Conservation (phyloP, 1,140 invertebrate species). For the Diorhabda elongata region DNA sequence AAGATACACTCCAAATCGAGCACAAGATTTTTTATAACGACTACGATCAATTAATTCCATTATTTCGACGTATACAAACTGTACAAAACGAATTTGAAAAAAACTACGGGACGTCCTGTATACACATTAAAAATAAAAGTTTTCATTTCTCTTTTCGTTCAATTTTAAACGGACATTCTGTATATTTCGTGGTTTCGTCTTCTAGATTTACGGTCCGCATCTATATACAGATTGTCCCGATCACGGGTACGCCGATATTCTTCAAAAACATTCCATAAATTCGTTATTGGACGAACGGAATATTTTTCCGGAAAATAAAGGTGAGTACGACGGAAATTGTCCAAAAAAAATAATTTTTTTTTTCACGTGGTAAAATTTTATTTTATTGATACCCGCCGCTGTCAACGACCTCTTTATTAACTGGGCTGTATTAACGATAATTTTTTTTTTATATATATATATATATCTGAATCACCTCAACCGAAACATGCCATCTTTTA, state of each 20-base stretch:
- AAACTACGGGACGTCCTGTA: too few species aligned
- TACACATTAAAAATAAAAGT: too few species aligned
- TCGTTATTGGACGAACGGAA: constrained; percentile 48
- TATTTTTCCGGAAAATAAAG: constrained; percentile 22
- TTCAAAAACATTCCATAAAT: constrained; percentile 53
- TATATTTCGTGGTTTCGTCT: not conserved
- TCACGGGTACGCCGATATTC: constrained; percentile 37
- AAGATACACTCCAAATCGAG: too few species aligned
- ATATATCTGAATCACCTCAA: not conserved
- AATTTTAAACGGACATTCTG: not conserved
- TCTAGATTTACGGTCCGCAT: not conserved
- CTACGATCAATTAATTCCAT: too few species aligned
- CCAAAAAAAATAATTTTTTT: not conserved
- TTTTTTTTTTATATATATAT: not conserved
- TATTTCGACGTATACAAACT: too few species aligned
- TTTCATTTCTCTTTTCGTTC: too few species aligned
- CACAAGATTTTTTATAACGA: too few species aligned
- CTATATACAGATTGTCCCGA: not conserved
- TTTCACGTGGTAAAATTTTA: not conserved
- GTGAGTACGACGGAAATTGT: constrained; percentile 12
- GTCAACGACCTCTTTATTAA: constrained; percentile 8
- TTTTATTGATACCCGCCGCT: not conserved
- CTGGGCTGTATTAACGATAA: constrained; percentile 9
- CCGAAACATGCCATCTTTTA: not conserved
- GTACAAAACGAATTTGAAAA: too few species aligned